Evolutionary conservation across 2,113 vertebrate genomes (phyloP).

Genomic region (Paedocypris sp.): DNA sequence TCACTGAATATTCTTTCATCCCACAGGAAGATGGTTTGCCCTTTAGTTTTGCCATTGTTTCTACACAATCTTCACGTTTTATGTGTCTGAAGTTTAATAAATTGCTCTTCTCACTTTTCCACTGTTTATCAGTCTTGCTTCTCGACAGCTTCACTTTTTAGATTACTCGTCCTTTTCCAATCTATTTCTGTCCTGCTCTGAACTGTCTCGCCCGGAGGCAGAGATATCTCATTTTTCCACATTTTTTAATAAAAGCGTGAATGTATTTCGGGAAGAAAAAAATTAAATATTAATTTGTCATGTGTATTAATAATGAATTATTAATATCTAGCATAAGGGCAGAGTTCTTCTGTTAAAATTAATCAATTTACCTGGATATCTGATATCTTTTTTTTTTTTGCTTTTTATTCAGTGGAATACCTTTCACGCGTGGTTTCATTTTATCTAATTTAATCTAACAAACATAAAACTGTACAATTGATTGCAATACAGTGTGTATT

Average conservation of each 20-base stretch:
- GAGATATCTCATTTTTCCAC: conserved; percentile 5
- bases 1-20: neutral
- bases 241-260: conserved; percentile 14
- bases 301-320: conserved; percentile 35
- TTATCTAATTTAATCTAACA: too few relatives aligned
- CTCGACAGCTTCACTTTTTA: neutral
- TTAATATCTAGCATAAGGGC: conserved; percentile 31
- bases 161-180: neutral
- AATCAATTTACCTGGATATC: conserved; percentile 19
- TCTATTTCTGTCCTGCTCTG: neutral
- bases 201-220: neutral
- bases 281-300: conserved; percentile 30
- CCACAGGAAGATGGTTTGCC: too few relatives aligned
- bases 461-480: too few relatives aligned
- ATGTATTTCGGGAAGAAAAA: conserved; percentile 21
- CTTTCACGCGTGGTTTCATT: neutral
- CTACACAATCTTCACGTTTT: neutral
- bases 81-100: too few relatives aligned
- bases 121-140: neutral
- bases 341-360: conserved; percentile 27
- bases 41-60: neutral
- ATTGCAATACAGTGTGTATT: too few relatives aligned
- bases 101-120: too few relatives aligned
- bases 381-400: too few relatives aligned
- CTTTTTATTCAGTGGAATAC: neutral